Base-by-base conservation (phyloP, 2,888 invertebrate species). In the Epinotia demarniana region DNA sequence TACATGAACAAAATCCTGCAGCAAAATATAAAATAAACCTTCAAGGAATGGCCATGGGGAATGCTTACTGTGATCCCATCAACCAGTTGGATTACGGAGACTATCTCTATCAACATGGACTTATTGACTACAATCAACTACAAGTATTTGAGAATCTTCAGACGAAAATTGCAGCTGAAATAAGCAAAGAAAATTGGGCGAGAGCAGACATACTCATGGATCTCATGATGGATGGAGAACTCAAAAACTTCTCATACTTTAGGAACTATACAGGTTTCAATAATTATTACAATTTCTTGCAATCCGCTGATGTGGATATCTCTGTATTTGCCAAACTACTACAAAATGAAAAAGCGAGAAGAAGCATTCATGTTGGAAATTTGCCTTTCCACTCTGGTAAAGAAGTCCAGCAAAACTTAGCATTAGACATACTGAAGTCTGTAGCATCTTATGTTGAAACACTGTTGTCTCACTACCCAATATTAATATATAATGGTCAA, bases 231-330 rank as follows among this genome's bases (percentile, higher is more conserved):
- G 91, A 90, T 58, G 92, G 91, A 43, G 87, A 86, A 4, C 57
- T 89, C 0, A 82, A 82, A 0, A 90, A 91, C 72, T 84, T 81
- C 23, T 92, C 93, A 13, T 90, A 88, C 63, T 97, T 97, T 83
- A 95, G 94, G 84, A 95, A 96, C 78, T 90, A 94, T 53, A 97
- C 97, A 6, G 98, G 98, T 0, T 97, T 97, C 76, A 86, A 95
- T n/a, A 96, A 96, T 82, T 96, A 96, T 81, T 97, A 96, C 84
- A 97, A 97, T 84, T 96, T 95, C 82, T 85, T 98, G 19, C 86
- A 95, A 63, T 77, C 89, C 0, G 88, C 93, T 6, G 93, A 95
- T 18, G 86, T 89, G 2, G 93, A 95, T 64, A 86, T 89, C 64
- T 89, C 92, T 19, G 84, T 90, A 1, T 89, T 91, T 49, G 79